Base-by-base conservation (phyloP, 1,140 invertebrate species). In the Leptopilina boulardi region DNA sequence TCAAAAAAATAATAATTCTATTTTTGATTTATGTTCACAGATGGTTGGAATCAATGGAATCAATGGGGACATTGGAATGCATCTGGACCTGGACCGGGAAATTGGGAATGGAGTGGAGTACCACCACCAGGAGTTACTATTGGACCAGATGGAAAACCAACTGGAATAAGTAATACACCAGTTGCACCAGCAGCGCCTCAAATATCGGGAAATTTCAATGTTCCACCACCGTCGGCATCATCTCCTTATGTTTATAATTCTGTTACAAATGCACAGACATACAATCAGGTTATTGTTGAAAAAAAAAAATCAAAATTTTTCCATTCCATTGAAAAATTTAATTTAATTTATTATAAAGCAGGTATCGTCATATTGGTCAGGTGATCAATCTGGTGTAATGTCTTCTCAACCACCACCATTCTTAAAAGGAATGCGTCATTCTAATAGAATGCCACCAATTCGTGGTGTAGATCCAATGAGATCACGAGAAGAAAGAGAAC, bases 11-110 rank as follows among this genome's bases (percentile, higher is more conserved):
- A n/a, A n/a, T 21, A 38, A 11, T 18, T 21, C 19, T 21, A 18
- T 19, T 18, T 2, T 66, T 15, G 3, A 30, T 66, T 18, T 71
- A 73, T 75, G 54, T 66, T 74, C 71, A 47, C 18, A 76, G 92
- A 92, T 73, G 89, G 91, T 70, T 94, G 93, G 93, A 91, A 90
- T 78, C 91, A 91, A 59, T 94, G 93, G 93, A 93, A 92, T 81
- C 93, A 94, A 76, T 94, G 93, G 93, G 92, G 92, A 75, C 84
- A 86, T 38, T 88, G 83, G 84, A 86, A 85, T 77, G 73, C 80
- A 75, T 81, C 81, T 76, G 87, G 85, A 70, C 76, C 90, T 71
- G 88, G 89, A 77, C 79, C 85, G 75, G 83, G 87, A 74, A 90
- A 85, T 34, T 92, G 92, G 92, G 91, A 90, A 74, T 92, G 92